A percentile compares a stretch with the other conserved stretches of the same genome.
phyloP scores from a whole-genome alignment of 2,888 invertebrate genomes.

The Calameuta idolon region DNA sequence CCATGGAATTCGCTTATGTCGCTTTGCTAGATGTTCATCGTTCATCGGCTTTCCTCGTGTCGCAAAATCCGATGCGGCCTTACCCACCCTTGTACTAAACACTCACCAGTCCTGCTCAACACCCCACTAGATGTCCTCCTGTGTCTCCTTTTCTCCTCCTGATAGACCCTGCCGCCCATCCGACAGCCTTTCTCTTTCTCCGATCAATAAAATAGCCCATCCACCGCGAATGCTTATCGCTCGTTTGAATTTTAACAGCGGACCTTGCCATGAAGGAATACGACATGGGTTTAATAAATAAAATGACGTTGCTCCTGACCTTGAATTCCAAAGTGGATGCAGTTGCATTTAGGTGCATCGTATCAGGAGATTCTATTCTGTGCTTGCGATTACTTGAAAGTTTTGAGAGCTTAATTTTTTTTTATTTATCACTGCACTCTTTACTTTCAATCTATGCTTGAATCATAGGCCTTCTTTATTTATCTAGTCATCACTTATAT shows the following conservation, averaged over 20 bases:
- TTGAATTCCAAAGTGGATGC: background rate
- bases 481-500: no score
- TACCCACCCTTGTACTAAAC: conserved; percentile 21
- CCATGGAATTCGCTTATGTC: background rate
- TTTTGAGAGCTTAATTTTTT: background rate
- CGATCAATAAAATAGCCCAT: conserved; percentile 65
- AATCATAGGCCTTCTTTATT: no score
- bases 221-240: conserved; percentile 54
- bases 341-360: background rate
- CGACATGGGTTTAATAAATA: background rate
- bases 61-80: conserved; percentile 46
- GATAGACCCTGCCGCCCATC: conserved; percentile 38
- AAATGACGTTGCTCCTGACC: background rate
- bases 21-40: conserved; percentile 30
- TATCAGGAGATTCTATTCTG: background rate
- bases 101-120: conserved; percentile 6
- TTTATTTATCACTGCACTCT: background rate
- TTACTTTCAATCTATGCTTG: background rate
- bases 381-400: background rate
- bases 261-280: conserved; percentile 19
- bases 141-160: conserved; percentile 25
- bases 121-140: conserved; percentile 15
- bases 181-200: conserved; percentile 50
- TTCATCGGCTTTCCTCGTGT: conserved; percentile 38
- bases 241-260: conserved; percentile 49